These are phyloP conservation scores for Norana najaformis DNA, from an alignment of 2,888 invertebrate genomes.

Conservation along the genomic window DNA sequence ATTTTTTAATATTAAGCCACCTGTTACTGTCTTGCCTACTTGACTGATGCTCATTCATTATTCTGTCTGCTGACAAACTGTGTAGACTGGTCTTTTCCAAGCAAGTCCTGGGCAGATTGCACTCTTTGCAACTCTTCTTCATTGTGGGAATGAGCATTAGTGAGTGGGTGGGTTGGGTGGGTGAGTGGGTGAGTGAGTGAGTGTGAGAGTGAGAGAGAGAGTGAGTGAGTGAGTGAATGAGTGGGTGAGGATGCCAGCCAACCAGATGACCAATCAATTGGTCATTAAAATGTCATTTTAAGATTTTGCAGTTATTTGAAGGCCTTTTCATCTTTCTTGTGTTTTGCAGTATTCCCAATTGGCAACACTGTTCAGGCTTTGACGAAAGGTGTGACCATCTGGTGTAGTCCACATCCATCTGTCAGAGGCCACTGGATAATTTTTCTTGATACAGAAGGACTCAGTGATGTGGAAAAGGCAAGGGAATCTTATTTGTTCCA, in stretches of 20 bases:
- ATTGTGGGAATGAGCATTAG: neutral
- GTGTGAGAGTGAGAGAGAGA: too few species aligned
- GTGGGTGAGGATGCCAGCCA: too few species aligned
- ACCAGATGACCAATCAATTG: too few species aligned
- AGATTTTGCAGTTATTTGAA: neutral
- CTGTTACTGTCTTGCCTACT: neutral
- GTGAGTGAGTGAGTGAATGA: too few species aligned
- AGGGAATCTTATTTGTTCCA: neutral
- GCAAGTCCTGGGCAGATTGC: neutral
- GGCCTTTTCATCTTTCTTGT: neutral
- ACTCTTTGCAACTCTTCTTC: neutral
- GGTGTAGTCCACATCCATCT: constrained; percentile 22
- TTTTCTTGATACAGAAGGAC: constrained; percentile 29
- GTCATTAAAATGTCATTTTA: neutral
- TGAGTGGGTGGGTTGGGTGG: too few species aligned
- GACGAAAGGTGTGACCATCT: constrained; percentile 26
- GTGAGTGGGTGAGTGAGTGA: neutral
- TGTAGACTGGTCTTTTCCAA: neutral
- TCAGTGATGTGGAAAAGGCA: constrained; percentile 23
- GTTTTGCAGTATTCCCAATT: constrained; percentile 9
- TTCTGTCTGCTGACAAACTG: neutral
- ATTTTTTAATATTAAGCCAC: neutral
- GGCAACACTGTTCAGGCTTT: constrained; percentile 21
- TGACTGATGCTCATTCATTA: neutral
- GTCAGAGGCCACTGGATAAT: neutral